phyloP scores from a whole-genome alignment of 2,797 vertebrate genomes.

The Sebastes itinus region DNA sequence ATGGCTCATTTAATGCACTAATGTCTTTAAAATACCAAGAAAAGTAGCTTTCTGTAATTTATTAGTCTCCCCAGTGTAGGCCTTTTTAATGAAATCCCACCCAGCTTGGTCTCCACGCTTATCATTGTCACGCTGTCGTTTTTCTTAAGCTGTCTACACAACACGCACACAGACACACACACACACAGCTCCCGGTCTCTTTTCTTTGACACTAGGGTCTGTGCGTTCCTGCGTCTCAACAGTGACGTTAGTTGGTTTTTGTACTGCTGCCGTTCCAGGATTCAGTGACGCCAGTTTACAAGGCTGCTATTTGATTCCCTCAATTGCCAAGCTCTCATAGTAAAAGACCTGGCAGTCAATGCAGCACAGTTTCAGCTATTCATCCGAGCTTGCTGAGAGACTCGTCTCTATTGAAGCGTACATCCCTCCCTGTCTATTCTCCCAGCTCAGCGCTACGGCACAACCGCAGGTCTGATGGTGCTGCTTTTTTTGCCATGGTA shows the following conservation, averaged over 20 bases:
- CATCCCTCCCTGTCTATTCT: slow-evolving; percentile 42
- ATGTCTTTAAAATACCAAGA: background rate
- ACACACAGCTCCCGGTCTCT: background rate
- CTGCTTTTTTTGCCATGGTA: slow-evolving; percentile 71
- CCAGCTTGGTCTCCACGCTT: background rate
- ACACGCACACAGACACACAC: background rate
- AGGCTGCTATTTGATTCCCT: slow-evolving; percentile 63
- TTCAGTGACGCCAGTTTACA: slow-evolving; percentile 61
- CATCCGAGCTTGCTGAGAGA: slow-evolving; percentile 55
- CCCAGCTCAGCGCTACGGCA: slow-evolving; percentile 2
- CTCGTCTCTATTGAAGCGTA: slow-evolving; percentile 61
- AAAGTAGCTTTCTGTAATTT: background rate
- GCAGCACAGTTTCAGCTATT: slow-evolving; percentile 63
- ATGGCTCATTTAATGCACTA: background rate
- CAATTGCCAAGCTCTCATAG: slow-evolving; percentile 62
- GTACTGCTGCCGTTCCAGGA: slow-evolving; percentile 49
- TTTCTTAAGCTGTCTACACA: slow-evolving; percentile 6
- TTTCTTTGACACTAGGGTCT: slow-evolving; percentile 25
- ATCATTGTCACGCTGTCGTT: background rate
- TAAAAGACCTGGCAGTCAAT: slow-evolving; percentile 67
- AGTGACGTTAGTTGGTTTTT: slow-evolving; percentile 65
- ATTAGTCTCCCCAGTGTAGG: background rate
- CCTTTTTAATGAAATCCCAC: slow-evolving; percentile 1
- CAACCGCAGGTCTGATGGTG: slow-evolving; percentile 42
- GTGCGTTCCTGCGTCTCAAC: slow-evolving; percentile 12